Evolutionary conservation across 2,113 vertebrate species (phyloP), one percentile per base, ranked within the genome.

Genomic region (Beaufortia kweichowensis): DNA sequence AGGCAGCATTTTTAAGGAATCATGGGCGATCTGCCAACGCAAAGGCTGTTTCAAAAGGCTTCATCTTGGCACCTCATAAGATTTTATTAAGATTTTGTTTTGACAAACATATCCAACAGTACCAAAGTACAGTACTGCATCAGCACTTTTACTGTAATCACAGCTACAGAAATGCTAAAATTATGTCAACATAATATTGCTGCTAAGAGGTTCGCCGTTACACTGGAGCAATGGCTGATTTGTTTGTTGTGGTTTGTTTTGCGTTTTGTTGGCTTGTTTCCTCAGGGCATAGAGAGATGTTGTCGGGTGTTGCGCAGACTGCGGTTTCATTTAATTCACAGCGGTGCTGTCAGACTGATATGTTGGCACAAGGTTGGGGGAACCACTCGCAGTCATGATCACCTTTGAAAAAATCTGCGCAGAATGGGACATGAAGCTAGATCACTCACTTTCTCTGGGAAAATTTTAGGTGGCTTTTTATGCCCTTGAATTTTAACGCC

Each of bases 291-390:
- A 71, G 24, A 15, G 9, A 24, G 12, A 59, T 71, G 69, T 71
- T 59, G 7, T 71, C 26, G n/a, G 33, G 29, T 26, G 55, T 56
- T 76, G 33, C 57, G 48, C 53, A 56, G 46, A 66, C 48, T 43
- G 17, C 24, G 33, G 33, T 56, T 65, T 21, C 10, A 39, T 66
- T 28, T 56, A 39, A 35, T 43, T 76, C 35, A 39, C 53, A 55
- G 48, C 19, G 26, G 17, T 53, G 50, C 61, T 66, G 74, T 56
- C 74, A 76, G 62, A 57, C 31, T 55, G 48, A 57, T 66, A 46
- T 67, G 33, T 57, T 11, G 6, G 46, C 21, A 11, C 28, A 6
- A 15, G 17, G 6, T 43, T 46, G 72, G n/a, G 72, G 57, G 29
- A 35, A 17, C 39, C 21, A n/a, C 15, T 62, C 46, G 48, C 12